Base-by-base conservation (phyloP, 2,113 vertebrate species). In the human (Homo sapiens) region DNA sequence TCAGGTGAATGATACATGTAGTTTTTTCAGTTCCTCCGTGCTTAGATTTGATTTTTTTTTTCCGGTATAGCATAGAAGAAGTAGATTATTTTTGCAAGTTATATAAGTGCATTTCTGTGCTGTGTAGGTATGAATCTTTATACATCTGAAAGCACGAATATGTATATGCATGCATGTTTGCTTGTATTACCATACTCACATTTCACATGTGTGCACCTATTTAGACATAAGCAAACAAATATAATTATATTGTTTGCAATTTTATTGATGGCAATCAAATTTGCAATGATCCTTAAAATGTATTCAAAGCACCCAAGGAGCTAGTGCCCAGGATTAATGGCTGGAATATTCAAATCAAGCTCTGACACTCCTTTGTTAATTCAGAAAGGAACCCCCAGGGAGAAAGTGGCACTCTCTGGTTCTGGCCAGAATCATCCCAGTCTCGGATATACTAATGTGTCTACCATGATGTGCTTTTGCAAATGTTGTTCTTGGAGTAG, bases 1-100 rank as follows among this genome's bases (percentile, higher is more conserved):
- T 99, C 99, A 99, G 99, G 99, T 99, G 99, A 99, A 99, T 99
- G 99, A 99, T 99, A 99, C 99, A 99, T 99, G 98, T 99, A 98
- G 96, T 98, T 97, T 99, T 99, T 99, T 99, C 98, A 98, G 98
- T 98, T 98, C 98, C 98, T 99, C 97, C 97, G 98, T 99, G 98
- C 99, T 98, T 98, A 98, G 99, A 99, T 99, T 99, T 98, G 98
- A 98, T 98, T 98, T 98, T 98, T 98, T 98, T 98, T 93, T 84
- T 13, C 97, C 73, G 20, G 16, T 98, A 97, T 98, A 96, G 98
- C 98, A 96, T 97, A 96, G 93, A 97, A 96, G 95, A 95, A 86
- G 98, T 97, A 97, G 98, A 97, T 98, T 98, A 98, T 98, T 98
- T 98, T 96, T 98, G 98, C 97, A 98, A 98, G 97, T 98, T 97